A percentile compares a stretch with the other conserved stretches of the same genome.
Evolutionary conservation across 1,140 invertebrate genomes (phyloP).

Genomic region (Hyposmocoma kahamanoa): DNA sequence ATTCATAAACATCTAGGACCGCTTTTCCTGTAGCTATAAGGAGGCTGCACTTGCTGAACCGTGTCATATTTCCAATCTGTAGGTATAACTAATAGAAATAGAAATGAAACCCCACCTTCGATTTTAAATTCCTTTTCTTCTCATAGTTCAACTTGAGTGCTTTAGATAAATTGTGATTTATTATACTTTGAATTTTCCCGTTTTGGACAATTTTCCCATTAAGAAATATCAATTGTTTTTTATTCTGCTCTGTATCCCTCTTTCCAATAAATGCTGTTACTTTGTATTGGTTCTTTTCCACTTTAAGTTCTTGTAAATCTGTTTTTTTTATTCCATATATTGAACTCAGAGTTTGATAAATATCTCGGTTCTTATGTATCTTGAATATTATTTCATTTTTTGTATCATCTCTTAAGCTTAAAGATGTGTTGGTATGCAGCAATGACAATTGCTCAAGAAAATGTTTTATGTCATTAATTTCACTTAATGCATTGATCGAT

Average conservation of each 20-base stretch:
- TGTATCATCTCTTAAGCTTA: slow-evolving; percentile 77
- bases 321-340: slow-evolving; percentile 66
- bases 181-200: slow-evolving; percentile 70
- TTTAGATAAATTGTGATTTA: slow-evolving; percentile 63
- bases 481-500: slow-evolving; percentile 67
- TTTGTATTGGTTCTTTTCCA: slow-evolving; percentile 68
- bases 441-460: slow-evolving; percentile 76
- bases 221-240: slow-evolving; percentile 77
- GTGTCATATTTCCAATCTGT: too few species aligned
- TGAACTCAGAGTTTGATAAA: slow-evolving; percentile 69
- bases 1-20: too few species aligned
- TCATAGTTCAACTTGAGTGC: not conserved
- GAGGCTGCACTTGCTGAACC: too few species aligned
- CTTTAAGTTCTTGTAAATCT: slow-evolving; percentile 65
- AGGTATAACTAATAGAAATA: too few species aligned
- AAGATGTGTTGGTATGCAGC: slow-evolving; percentile 74
- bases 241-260: slow-evolving; percentile 53
- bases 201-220: slow-evolving; percentile 76
- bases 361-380: slow-evolving; percentile 71
- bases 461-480: slow-evolving; percentile 74
- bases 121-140: slow-evolving; percentile 20
- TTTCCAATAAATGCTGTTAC: slow-evolving; percentile 74
- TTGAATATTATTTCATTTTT: slow-evolving; percentile 74
- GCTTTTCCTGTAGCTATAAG: too few species aligned
- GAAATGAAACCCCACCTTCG: slow-evolving; percentile 38